Evolutionary conservation across 2,113 vertebrate genomes (phyloP), one percentile per base, ranked within the genome.

Genomic region (Sakesphorus luctuosus): DNA sequence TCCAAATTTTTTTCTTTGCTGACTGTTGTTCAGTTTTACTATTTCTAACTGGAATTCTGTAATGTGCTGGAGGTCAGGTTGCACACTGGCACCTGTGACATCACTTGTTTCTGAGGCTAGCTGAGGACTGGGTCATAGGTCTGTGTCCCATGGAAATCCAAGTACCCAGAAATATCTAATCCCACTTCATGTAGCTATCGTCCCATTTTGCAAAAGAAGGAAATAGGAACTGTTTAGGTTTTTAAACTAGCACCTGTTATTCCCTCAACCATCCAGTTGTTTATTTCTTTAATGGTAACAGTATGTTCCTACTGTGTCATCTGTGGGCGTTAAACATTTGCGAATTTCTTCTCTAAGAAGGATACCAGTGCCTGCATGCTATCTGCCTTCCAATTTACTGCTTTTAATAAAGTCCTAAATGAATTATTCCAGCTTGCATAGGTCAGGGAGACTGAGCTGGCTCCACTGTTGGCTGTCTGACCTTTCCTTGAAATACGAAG

Each of bases 311-410:
- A 5, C 75, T 91, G 80, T 79, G 62, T 85, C 50, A 52, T 90
- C 44, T 75, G 44, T 84, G 68, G 89, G 56, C 0, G 1, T 84
- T 91, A 58, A 76, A 61, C 25, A 49, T 77, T 74, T 89, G 28
- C 26, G 56, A 59, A 74, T 59, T 79, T 14, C 9, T 83, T 87
- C 56, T 84, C 31, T 21, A 13, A 40, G 69, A 43, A 62, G n/a
- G 20, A 2, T 81, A 50, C 84, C 16, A 31, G 36, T 38, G 66
- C 43, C 38, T 96, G 59, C 24, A 7, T 82, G 55, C 56, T 87
- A 18, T 85, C 23, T 93, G 72, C 76, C 69, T 97, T 95, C 92
- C 65, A 84, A 43, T 80, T 59, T 74, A 71, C 49, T 61, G 82
- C 46, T 92, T 87, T 84, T 76, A 76, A 50, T 94, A 10, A 78